Evolutionary conservation across 2,113 vertebrate species (phyloP).

Genomic region (Campylomormyrus numenius): DNA sequence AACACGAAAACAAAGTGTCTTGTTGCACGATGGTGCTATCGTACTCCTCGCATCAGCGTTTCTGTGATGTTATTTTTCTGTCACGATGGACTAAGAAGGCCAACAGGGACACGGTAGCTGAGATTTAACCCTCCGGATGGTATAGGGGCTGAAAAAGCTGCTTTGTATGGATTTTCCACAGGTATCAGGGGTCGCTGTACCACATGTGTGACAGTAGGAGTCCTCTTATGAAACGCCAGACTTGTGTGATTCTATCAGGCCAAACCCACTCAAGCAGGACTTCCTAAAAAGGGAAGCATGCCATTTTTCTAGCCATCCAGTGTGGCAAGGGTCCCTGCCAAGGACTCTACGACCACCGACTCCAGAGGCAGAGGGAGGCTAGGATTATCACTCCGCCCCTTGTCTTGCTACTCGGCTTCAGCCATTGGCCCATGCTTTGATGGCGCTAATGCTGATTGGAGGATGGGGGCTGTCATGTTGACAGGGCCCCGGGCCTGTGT

Average conservation of each 20-base stretch:
- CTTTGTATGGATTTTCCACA: background rate
- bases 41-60: background rate
- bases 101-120: background rate
- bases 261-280: background rate
- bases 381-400: background rate
- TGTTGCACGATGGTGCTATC: background rate
- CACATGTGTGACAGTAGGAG: background rate
- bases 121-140: background rate
- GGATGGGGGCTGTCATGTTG: background rate
- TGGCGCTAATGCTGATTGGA: background rate
- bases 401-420: background rate
- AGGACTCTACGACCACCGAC: background rate
- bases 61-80: background rate
- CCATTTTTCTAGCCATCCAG: background rate
- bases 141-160: background rate
- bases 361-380: background rate
- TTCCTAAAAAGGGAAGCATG: background rate
- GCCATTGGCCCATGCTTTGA: background rate
- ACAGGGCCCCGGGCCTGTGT: background rate
- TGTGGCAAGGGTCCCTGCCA: background rate
- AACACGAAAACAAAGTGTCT: background rate
- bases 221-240: background rate
- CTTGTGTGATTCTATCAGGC: background rate
- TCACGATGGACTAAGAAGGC: background rate
- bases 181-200: background rate